Evolutionary conservation across 2,113 vertebrate species (phyloP).

Genomic region (Eulemur rufifrons): DNA sequence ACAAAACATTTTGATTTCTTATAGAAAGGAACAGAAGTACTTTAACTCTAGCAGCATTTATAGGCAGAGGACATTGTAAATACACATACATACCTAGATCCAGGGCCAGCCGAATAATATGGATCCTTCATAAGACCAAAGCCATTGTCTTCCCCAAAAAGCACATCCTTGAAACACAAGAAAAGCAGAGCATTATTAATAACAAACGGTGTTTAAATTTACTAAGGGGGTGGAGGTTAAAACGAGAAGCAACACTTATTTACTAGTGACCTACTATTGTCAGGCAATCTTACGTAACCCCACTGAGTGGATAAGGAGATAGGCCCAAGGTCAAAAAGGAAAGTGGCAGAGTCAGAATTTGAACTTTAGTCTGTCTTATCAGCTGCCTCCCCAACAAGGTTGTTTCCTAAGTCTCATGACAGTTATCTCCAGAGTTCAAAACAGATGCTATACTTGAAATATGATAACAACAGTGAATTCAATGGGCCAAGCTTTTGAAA

Average conservation of each 20-base stretch:
- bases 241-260: not conserved
- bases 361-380: not conserved
- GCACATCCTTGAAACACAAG: slow-evolving; percentile 85
- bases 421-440: not conserved
- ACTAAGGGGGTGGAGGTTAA: not conserved
- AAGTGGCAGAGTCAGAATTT: not conserved
- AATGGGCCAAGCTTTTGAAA: not conserved
- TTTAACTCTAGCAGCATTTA: not conserved
- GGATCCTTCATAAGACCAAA: slow-evolving; percentile 82
- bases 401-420: not conserved
- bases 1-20: not conserved
- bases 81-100: slow-evolving; percentile 82
- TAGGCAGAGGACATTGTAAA: not conserved
- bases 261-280: not conserved
- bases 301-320: rapidly evolving
- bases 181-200: not conserved
- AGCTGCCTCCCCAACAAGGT: not conserved
- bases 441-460: not conserved
- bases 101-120: slow-evolving; percentile 64
- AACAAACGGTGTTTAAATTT: not conserved
- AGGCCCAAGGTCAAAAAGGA: not conserved
- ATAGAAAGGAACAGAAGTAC: not conserved
- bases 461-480: not conserved
- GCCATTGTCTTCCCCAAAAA: slow-evolving; percentile 78
- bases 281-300: not conserved